phyloP scores from a whole-genome alignment of 30 jellyfish, hydroid and myxozoan species.

The Hydractinia symbiolongicarpus region DNA sequence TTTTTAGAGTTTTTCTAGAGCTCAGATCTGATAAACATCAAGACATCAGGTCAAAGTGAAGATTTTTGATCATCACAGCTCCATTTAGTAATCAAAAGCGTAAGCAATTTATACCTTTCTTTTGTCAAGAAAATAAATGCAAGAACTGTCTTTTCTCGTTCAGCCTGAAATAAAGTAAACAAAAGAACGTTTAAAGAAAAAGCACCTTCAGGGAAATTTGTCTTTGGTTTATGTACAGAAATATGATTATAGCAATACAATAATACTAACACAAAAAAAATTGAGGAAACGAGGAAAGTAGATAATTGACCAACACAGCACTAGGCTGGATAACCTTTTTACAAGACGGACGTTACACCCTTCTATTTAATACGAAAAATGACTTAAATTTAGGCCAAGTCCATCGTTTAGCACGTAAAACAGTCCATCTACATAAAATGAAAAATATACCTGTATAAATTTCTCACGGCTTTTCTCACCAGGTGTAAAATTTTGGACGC shows the following conservation, averaged over 20 bases:
- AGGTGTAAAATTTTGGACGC: constrained; percentile 60
- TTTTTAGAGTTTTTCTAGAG: background rate
- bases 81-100: background rate
- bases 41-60: constrained; percentile 17
- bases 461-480: constrained; percentile 92
- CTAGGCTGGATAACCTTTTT: background rate
- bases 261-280: too few species aligned
- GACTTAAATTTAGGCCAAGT: background rate
- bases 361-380: background rate
- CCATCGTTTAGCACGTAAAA: too few species aligned
- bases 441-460: constrained; percentile 58
- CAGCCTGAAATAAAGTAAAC: constrained; percentile 37
- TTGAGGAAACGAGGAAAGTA: too few species aligned
- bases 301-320: background rate
- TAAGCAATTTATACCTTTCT: constrained; percentile 59
- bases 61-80: background rate
- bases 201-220: too few species aligned
- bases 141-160: constrained; percentile 79
- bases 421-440: background rate
- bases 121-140: constrained; percentile 85
- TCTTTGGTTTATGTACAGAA: too few species aligned
- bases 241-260: too few species aligned
- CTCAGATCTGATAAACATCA: background rate
- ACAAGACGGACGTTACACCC: background rate
- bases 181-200: too few species aligned